Evolutionary conservation across 2,888 invertebrate species (phyloP).

Genomic region (Luperina testacea): DNA sequence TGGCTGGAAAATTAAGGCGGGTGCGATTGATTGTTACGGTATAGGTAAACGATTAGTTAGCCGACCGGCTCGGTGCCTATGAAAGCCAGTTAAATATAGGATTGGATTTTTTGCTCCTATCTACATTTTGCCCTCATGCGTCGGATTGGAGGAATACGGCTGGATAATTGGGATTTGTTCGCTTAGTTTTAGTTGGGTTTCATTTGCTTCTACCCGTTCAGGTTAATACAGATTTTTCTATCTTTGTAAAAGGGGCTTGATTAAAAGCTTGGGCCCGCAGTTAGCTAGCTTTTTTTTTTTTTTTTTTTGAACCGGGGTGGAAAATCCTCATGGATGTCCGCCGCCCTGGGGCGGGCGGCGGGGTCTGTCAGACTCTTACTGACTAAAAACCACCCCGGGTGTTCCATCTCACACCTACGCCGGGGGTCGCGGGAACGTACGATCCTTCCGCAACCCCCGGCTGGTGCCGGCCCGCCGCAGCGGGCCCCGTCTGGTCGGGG

Average conservation of each 20-base stretch:
- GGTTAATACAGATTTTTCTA: slow-evolving; percentile 7
- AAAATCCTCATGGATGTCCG: too few relatives aligned
- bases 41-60: slow-evolving; percentile 77
- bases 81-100: slow-evolving; percentile 62
- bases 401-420: too few relatives aligned
- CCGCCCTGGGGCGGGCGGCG: too few relatives aligned
- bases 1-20: slow-evolving; percentile 82
- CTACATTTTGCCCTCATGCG: slow-evolving; percentile 53
- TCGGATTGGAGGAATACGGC: slow-evolving; percentile 38
- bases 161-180: slow-evolving; percentile 56
- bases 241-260: slow-evolving; percentile 22
- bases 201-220: slow-evolving; percentile 24
- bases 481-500: too few relatives aligned
- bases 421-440: too few relatives aligned
- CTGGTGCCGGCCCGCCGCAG: too few relatives aligned
- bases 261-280: slow-evolving; percentile 3
- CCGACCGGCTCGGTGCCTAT: slow-evolving; percentile 56
- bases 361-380: too few relatives aligned
- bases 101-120: slow-evolving; percentile 61
- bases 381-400: too few relatives aligned
- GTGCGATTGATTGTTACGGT: slow-evolving; percentile 80
- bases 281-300: too few relatives aligned
- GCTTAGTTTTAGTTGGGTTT: slow-evolving; percentile 43
- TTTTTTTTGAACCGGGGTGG: too few relatives aligned
- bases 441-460: too few relatives aligned